These are phyloP conservation scores for Dasyornis broadbenti DNA, from an alignment of 2,113 vertebrate species.

Conservation along the genomic window DNA sequence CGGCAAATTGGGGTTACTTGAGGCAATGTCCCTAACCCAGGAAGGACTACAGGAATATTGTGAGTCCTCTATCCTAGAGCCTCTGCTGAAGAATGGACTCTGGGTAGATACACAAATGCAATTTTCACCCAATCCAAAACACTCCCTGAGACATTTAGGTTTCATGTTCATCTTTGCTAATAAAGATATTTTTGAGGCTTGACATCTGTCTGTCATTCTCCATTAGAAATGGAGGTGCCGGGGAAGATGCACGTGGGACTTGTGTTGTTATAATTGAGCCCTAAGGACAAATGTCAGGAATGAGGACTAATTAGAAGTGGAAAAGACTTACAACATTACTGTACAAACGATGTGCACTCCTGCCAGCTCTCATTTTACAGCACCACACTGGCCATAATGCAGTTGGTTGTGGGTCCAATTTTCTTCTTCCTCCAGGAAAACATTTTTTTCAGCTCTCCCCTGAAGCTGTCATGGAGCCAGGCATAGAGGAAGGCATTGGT, in stretches of 20 bases:
- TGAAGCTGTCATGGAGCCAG: constrained; percentile 86
- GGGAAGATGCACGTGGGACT: neutral
- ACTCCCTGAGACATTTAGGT: neutral
- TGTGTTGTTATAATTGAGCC: neutral
- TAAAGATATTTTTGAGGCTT: neutral
- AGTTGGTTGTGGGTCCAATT: constrained; percentile 68
- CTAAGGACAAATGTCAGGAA: neutral
- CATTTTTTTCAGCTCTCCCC: constrained; percentile 79
- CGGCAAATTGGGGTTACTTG: accelerated
- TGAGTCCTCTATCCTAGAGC: neutral
- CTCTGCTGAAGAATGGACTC: neutral
- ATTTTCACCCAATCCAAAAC: neutral
- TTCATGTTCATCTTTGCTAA: neutral
- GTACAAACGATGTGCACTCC: neutral
- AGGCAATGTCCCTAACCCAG: neutral
- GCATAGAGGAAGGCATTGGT: constrained; percentile 83
- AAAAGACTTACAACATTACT: neutral
- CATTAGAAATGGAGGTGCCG: neutral
- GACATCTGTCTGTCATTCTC: neutral
- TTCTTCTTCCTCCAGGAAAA: constrained; percentile 74
- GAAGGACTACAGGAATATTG: neutral
- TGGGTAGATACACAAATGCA: neutral
- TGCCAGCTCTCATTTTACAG: constrained; percentile 50
- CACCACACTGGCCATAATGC: constrained; percentile 76
- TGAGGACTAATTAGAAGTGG: neutral